Conservation (phyloP, 2,113 vertebrate genomes). For the Carettochelys insculpta region DNA sequence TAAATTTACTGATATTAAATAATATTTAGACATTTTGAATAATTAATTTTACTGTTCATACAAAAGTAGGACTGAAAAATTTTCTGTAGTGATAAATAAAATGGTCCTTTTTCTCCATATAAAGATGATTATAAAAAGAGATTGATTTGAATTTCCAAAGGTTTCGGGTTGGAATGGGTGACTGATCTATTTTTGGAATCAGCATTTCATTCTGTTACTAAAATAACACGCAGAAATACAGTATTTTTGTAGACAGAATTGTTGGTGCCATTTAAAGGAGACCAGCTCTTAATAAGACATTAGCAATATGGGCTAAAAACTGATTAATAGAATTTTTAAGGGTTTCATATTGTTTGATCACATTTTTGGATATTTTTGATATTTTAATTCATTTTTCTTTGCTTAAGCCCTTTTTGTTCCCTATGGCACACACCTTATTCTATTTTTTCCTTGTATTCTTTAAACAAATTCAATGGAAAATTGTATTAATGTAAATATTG, state of each 20-base stretch:
- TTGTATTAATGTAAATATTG: background rate
- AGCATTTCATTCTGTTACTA: constrained; percentile 64
- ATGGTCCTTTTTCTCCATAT: constrained; percentile 9
- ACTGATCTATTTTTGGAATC: constrained; percentile 63
- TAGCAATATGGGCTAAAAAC: background rate
- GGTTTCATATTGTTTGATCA: constrained; percentile 35
- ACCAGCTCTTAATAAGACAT: background rate
- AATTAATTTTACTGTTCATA: background rate
- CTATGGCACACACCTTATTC: background rate
- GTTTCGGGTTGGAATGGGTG: constrained; percentile 61
- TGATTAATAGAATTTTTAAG: constrained; percentile 17
- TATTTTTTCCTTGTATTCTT: background rate
- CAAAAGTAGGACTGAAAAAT: background rate
- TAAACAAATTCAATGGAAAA: constrained; percentile 7
- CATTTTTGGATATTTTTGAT: constrained; percentile 19
- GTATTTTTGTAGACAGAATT: constrained; percentile 20
- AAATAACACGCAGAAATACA: constrained; percentile 52
- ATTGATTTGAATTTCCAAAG: constrained; percentile 73
- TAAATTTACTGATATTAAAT: background rate
- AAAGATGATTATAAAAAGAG: constrained; percentile 66
- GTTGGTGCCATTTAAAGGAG: background rate
- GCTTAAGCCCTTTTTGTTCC: constrained; percentile 23
- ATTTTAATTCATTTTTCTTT: constrained; percentile 46
- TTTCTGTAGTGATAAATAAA: background rate
- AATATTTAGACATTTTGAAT: rapidly evolving